A percentile compares a stretch with the other conserved stretches of the same genome.
phyloP scores from a whole-genome alignment of 2,888 invertebrate species.

The Notocelia uddmanniana region DNA sequence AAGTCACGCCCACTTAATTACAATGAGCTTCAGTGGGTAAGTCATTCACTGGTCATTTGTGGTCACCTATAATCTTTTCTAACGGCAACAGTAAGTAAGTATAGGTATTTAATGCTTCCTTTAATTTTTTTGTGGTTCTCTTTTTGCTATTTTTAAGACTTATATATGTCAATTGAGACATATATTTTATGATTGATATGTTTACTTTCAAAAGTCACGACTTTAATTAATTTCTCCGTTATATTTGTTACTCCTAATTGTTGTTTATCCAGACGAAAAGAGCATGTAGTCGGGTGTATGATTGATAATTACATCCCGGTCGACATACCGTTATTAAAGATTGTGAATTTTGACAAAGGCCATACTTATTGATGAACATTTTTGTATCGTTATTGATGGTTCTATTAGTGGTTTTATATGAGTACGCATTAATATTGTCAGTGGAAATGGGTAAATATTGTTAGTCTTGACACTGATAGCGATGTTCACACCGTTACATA shows the following conservation, averaged over 20 bases:
- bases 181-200: conserved; percentile 39
- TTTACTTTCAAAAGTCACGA: conserved; percentile 25
- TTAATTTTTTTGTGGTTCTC: conserved; percentile 17
- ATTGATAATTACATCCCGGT: conserved; percentile 47
- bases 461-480: conserved; percentile 53
- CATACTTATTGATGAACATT: conserved; percentile 26
- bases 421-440: conserved; percentile 44
- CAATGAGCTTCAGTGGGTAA: conserved; percentile 20
- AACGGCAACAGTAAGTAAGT: conserved; percentile 26
- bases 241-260: conserved; percentile 40
- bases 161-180: too few species aligned
- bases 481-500: conserved; percentile 55
- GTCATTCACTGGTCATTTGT: conserved; percentile 15
- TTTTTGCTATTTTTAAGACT: conserved; percentile 22
- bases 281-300: conserved; percentile 43
- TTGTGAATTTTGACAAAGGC: conserved; percentile 33
- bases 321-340: conserved; percentile 26
- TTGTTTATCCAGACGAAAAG: conserved; percentile 46
- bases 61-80: conserved; percentile 14
- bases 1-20: conserved; percentile 44
- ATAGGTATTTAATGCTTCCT: conserved; percentile 18
- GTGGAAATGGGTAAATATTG: conserved; percentile 52
- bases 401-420: conserved; percentile 36
- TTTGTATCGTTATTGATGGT: conserved; percentile 38
- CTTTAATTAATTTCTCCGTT: conserved; percentile 35